Evolutionary conservation across 92 coral and sea anemone species (phyloP), one percentile per base, ranked within the genome.

Genomic region (Metridium senile): DNA sequence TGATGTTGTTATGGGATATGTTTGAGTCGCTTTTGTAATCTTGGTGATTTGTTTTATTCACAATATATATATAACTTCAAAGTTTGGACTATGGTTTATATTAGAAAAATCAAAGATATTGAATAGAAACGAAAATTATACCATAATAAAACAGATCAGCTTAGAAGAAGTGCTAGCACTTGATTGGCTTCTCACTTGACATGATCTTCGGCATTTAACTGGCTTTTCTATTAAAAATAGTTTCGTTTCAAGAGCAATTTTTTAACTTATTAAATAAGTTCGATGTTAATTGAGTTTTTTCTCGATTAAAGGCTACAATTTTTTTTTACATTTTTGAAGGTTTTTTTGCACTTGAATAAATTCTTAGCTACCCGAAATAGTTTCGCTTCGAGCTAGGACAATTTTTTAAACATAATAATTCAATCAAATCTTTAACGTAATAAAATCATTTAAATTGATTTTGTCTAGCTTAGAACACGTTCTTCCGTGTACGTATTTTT

Each of bases 151-250:
- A n/a, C n/a, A n/a, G n/a, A n/a, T n/a, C n/a, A n/a, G n/a, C n/a
- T n/a, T n/a, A n/a, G n/a, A n/a, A 54, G 23, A n/a, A 54, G 23
- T 54, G 61, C n/a, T 54, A 3, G 20, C 61, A 54, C 61, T 54
- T 54, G 61, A 54, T 54, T 10, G 61, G 61, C 61, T 54, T 54
- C 20, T 54, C 61, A 54, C 23, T 54, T 54, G 61, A 9, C 61
- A 22, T 2, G 23, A 2, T 54, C 20, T 22, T 54, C 61, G 61
- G 61, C 61, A 54, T 54, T 54, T 54, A 10, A 54, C 13, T 54
- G 61, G 61, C 61, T n/a, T n/a, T 54, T 54, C 23, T 22, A 3
- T 45, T 45, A 45, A 45, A 7, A 45, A 45, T 7, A 45, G 9
- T 45, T 16, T 7, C 16, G 9, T 7, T 45, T 45, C 51, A 16